Evolutionary conservation across 2,888 invertebrate species (phyloP).

Genomic region (Drosophila borborema): DNA sequence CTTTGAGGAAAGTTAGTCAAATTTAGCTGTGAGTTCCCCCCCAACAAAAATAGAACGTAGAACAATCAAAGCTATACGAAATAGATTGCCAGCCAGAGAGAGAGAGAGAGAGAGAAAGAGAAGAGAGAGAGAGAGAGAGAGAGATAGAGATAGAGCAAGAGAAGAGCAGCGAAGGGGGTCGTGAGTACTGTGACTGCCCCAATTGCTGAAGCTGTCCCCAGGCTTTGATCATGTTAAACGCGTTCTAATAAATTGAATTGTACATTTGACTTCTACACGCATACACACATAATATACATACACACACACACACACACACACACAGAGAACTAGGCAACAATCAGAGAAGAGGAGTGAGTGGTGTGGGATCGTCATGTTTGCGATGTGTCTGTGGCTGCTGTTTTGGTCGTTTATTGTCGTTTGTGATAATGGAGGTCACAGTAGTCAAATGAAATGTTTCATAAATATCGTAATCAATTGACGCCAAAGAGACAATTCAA

Average conservation of each 20-base stretch:
- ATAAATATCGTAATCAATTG: constrained; percentile 83
- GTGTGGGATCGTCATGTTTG: constrained; percentile 7
- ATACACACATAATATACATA: background rate
- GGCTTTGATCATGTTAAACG: constrained; percentile 68
- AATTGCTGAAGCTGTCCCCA: constrained; percentile 48
- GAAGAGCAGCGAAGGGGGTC: background rate
- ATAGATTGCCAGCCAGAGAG: constrained; percentile 53
- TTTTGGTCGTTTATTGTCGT: constrained; percentile 60
- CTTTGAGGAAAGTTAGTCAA: constrained; percentile 60
- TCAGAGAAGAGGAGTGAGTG: constrained; percentile 1
- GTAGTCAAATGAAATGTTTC: constrained; percentile 83
- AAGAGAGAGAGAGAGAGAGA: constrained; percentile 6
- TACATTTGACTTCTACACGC: constrained; percentile 70
- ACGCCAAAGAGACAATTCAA: constrained; percentile 59
- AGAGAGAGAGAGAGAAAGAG: background rate
- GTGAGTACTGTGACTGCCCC: constrained; percentile 49
- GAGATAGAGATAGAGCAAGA: background rate
- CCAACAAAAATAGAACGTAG: constrained; percentile 18
- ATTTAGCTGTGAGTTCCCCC: constrained; percentile 8
- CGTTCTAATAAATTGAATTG: constrained; percentile 82
- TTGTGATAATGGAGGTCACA: constrained; percentile 84
- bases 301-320: constrained; percentile 9
- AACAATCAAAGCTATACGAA: constrained; percentile 51
- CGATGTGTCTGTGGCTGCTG: constrained; percentile 30
- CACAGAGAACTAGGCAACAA: background rate